A percentile compares a stretch with the other conserved stretches of the same genome.
Evolutionary conservation across 1,140 invertebrate species (phyloP).

Genomic region (Cotesia typhae): DNA sequence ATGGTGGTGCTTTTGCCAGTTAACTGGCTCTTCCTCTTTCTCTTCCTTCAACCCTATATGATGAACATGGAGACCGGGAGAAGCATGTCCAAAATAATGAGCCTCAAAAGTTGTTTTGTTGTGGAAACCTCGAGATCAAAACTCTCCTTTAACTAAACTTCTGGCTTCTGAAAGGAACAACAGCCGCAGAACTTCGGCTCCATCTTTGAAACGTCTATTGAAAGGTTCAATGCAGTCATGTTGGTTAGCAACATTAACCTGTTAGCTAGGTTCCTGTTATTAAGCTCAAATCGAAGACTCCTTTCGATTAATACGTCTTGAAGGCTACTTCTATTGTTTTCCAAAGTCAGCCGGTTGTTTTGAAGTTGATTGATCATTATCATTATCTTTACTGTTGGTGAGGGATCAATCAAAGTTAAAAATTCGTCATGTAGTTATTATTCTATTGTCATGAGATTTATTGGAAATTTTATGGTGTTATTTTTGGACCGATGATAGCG

Average conservation of each 20-base stretch:
- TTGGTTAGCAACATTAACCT: slow-evolving; percentile 36
- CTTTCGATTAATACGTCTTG: slow-evolving; percentile 22
- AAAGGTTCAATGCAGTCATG: slow-evolving; percentile 16
- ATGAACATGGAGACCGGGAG: not conserved
- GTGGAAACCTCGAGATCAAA: not conserved
- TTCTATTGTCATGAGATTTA: no score
- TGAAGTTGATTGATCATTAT: no score
- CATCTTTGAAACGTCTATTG: not conserved
- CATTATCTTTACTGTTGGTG: no score
- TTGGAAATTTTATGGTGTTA: no score
- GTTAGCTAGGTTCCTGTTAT: slow-evolving; percentile 24
- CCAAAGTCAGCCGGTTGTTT: no score
- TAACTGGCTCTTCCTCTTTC: no score
- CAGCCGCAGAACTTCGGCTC: not conserved
- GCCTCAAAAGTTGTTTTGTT: not conserved
- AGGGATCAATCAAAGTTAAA: no score
- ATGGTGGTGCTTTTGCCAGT: no score
- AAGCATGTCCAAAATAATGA: slow-evolving; percentile 27
- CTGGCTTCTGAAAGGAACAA: not conserved
- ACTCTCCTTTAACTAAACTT: not conserved
- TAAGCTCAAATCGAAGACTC: slow-evolving; percentile 27
- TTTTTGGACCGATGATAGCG: no score
- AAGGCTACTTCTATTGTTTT: no score
- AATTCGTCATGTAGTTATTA: no score
- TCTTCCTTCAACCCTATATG: not conserved